Conservation (phyloP, 2,113 vertebrate genomes). For the Thermophis baileyi region DNA sequence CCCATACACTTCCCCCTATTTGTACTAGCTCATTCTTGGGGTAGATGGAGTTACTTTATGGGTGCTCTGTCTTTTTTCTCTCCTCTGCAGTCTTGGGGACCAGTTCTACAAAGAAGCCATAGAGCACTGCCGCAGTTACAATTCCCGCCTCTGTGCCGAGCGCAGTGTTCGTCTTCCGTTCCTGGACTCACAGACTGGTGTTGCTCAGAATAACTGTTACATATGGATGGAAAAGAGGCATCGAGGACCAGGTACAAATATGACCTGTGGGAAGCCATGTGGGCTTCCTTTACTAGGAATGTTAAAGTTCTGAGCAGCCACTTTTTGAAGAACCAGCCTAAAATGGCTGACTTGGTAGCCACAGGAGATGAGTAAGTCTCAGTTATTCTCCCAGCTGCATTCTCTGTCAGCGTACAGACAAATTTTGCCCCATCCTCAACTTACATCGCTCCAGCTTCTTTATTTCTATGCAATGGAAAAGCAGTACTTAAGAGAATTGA, state of each 20-base stretch:
- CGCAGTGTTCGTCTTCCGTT: slow-evolving; percentile 95
- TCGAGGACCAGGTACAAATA: slow-evolving; percentile 82
- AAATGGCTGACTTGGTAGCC: slow-evolving; percentile 48
- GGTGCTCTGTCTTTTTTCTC: slow-evolving; percentile 4
- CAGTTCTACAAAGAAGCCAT: slow-evolving; percentile 99
- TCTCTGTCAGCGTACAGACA: slow-evolving; percentile 19
- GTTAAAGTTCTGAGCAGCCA: slow-evolving; percentile 41
- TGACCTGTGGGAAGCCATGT: slow-evolving; percentile 12
- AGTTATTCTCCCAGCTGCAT: slow-evolving; percentile 37
- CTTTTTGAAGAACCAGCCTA: slow-evolving; percentile 51
- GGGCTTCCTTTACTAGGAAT: slow-evolving; percentile 55
- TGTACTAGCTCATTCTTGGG: not conserved
- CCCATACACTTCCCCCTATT: not conserved
- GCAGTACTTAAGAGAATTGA: not conserved
- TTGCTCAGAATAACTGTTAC: slow-evolving; percentile 99
- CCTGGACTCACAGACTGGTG: slow-evolving; percentile 93
- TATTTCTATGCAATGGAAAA: slow-evolving; percentile 39
- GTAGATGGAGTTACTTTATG: slow-evolving; percentile 12
- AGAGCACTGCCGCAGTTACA: slow-evolving; percentile 96
- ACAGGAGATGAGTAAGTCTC: slow-evolving; percentile 33
- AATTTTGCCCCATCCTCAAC: not conserved
- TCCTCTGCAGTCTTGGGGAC: slow-evolving; percentile 83
- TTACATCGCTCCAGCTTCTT: slow-evolving; percentile 35
- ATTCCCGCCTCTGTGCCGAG: slow-evolving; percentile 92
- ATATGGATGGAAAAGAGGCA: slow-evolving; percentile 99